phyloP scores from a whole-genome alignment of 2,113 vertebrate species.

The Vombatus ursinus region DNA sequence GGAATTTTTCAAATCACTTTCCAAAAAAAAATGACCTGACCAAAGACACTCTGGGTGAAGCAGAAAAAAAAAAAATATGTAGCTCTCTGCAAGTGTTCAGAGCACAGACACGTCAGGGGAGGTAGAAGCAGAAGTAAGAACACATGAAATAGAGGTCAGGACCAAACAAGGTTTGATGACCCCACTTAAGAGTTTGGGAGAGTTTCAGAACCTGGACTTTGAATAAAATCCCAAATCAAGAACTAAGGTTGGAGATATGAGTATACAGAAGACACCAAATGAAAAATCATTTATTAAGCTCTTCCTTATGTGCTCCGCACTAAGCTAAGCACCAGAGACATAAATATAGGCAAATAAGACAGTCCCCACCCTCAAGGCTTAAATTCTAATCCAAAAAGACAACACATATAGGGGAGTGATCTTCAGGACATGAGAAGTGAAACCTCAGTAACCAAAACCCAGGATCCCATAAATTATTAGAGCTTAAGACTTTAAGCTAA shows the following conservation, averaged over 20 bases:
- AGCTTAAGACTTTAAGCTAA: not conserved
- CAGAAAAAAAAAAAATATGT: not conserved
- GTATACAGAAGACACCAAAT: not conserved
- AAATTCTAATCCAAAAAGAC: too few species aligned
- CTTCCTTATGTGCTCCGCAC: not conserved
- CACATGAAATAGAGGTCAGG: not conserved
- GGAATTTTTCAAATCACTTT: not conserved
- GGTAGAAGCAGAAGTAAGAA: not conserved
- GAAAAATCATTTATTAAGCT: not conserved
- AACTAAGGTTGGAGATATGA: not conserved
- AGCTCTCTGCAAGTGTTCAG: not conserved
- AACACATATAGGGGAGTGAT: too few species aligned
- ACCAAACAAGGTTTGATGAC: not conserved
- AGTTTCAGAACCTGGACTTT: not conserved
- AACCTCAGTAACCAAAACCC: not conserved
- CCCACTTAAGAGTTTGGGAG: not conserved
- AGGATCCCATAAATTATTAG: not conserved
- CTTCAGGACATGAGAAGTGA: not conserved
- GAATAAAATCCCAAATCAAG: not conserved
- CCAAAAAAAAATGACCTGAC: not conserved
- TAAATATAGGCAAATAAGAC: not conserved
- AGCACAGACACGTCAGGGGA: not conserved
- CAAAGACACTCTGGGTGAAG: not conserved
- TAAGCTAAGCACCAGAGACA: not conserved
- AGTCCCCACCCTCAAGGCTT: not conserved